Evolutionary conservation across 1,140 invertebrate genomes (phyloP).

Genomic region (Camponotus pennsylvanicus): DNA sequence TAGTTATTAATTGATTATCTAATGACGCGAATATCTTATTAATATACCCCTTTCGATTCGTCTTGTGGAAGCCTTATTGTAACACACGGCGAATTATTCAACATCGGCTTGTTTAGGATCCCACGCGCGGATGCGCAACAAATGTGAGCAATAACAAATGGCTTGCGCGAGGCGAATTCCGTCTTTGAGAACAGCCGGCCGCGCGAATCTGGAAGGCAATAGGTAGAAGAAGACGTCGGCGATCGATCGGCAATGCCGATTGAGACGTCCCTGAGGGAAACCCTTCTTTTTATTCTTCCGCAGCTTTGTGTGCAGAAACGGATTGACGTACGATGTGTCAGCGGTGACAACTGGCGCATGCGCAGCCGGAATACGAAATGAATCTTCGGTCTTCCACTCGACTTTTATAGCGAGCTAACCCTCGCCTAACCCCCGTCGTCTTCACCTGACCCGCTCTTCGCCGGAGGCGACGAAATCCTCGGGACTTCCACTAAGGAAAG

Average conservation of each 20-base stretch:
- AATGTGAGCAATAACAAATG: conserved; percentile 40
- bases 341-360: conserved; percentile 86
- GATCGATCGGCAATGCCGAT: conserved; percentile 79
- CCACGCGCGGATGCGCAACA: conserved; percentile 33
- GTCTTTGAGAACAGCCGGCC: conserved; percentile 52
- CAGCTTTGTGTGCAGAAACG: conserved; percentile 82
- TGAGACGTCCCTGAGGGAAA: conserved; percentile 81
- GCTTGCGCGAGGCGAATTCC: conserved; percentile 33
- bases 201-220: conserved; percentile 63
- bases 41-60: not conserved
- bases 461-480: conserved; percentile 29
- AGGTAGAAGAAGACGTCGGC: conserved; percentile 69
- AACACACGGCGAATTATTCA: not conserved
- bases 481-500: conserved; percentile 63
- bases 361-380: conserved; percentile 85
- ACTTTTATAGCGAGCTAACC: conserved; percentile 49
- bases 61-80: not conserved
- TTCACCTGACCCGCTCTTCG: conserved; percentile 31
- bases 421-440: conserved; percentile 47
- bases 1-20: too few species aligned
- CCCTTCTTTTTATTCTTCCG: conserved; percentile 77
- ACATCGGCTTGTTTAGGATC: conserved; percentile 12
- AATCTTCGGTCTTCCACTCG: conserved; percentile 73
- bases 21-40: not conserved
- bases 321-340: conserved; percentile 86